Evolutionary conservation across 2,888 invertebrate species (phyloP), one percentile per base, ranked within the genome.

Genomic region (Andricus quercusramuli): DNA sequence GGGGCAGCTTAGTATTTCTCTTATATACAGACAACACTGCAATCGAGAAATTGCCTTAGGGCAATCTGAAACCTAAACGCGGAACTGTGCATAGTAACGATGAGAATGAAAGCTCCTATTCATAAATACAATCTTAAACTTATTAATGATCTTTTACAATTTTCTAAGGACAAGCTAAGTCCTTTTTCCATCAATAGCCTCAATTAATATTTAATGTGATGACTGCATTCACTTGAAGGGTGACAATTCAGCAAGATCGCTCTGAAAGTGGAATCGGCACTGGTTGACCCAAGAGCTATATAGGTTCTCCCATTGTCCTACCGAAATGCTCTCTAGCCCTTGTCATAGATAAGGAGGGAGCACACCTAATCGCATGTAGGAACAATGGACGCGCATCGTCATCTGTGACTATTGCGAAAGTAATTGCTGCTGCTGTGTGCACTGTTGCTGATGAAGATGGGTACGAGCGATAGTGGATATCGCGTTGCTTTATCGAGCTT

Each of bases 371-470:
- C 89, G 89, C 88, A 88, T 87, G 86, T 86, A 81, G 85, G 89
- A 89, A 92, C 92, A 92, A 92, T 91, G 89, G 88, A 88, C 86
- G 86, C 86, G 88, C 89, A 83, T 87, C 89, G 88, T 89, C 90
- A 90, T 90, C 90, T 88, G 87, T 87, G 88, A 90, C 90, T 90
- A 89, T 91, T 90, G 90, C 89, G 84, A 88, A 90, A 90, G 90
- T 91, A 90, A 92, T 91, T 91, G 88, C 89, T 87, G 83, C 81
- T 78, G 83, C 81, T 79, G 78, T 51, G 81, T 78, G 83, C 77
- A 79, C 82, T 80, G 80, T 80, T 77, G 80, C 81, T 82, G 83
- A 84, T 83, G 82, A 83, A 83, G 82, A 83, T 84, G 78, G 76
- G 80, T 80, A 82, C 80, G 64, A 81, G 77, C 81, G 84, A 83